Conservation (phyloP, 1,140 invertebrate genomes). For the Drosophila willistoni region DNA sequence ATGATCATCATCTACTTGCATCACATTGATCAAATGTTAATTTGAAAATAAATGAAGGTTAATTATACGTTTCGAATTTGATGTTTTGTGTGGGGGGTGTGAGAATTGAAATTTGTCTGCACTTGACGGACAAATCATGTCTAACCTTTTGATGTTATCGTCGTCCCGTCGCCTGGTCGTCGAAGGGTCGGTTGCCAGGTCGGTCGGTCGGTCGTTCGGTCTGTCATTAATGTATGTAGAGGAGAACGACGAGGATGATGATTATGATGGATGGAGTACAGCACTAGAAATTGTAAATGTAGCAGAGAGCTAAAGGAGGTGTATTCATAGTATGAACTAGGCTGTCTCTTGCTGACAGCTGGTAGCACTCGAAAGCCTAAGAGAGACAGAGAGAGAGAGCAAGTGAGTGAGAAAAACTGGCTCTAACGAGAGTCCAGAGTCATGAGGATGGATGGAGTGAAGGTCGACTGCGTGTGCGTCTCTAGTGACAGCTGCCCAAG, state of each 20-base stretch:
- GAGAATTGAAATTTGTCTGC: slow-evolving; percentile 30
- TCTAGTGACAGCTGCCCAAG: slow-evolving; percentile 54
- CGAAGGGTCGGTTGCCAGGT: slow-evolving; percentile 7
- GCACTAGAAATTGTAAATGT: slow-evolving; percentile 22
- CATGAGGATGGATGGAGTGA: not conserved
- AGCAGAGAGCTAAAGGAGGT: slow-evolving; percentile 27
- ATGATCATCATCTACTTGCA: slow-evolving; percentile 6
- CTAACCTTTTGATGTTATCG: slow-evolving; percentile 82
- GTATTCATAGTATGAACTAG: slow-evolving; percentile 21
- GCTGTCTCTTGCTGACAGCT: slow-evolving; percentile 64
- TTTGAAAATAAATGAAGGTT: slow-evolving; percentile 80
- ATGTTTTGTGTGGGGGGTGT: slow-evolving; percentile 30
- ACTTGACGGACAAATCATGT: slow-evolving; percentile 73
- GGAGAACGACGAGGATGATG: slow-evolving; percentile 26
- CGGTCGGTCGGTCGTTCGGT: slow-evolving; percentile 48
- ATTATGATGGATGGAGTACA: not conserved
- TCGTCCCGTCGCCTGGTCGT: slow-evolving; percentile 52
- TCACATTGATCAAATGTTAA: slow-evolving; percentile 72
- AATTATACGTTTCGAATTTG: slow-evolving; percentile 64
- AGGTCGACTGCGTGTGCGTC: slow-evolving; percentile 47
- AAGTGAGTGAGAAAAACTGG: not conserved
- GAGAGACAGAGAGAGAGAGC: not conserved
- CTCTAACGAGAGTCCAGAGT: slow-evolving; percentile 56
- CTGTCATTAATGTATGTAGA: slow-evolving; percentile 14
- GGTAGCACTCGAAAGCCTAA: slow-evolving; percentile 56